Evolutionary conservation across 2,888 invertebrate genomes (phyloP), one percentile per base, ranked within the genome.

Genomic region (Periphyllus acericola): DNA sequence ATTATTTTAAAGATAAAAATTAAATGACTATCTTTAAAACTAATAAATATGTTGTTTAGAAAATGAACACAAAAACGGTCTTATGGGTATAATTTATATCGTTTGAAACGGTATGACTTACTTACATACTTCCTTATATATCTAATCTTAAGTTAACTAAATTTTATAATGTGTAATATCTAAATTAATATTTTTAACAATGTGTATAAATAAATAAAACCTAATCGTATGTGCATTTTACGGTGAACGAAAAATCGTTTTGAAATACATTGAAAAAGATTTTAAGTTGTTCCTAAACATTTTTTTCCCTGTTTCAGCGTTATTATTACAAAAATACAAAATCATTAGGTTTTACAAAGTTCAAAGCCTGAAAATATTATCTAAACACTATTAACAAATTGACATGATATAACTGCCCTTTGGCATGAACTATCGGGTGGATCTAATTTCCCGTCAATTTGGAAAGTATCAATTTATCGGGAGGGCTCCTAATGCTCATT

Each of bases 401-500:
- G 83, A 76, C 46, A 76, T 66, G 84, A 83, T 66, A 66, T 83
- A 66, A 75, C 83, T 75, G 60, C 79, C 36, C 55, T 60, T 80
- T 72, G 80, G 29, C 86, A 60, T 40, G 71, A 60, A 79, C 34
- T 79, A 79, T 55, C 66, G 52, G 55, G 21, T n/a, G 46, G 55
- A 55, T 60, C 80, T 87, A 87, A 87, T 80, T 74, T 74, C 60
- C 60, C 55, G 79, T 86, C 86, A 79, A 85, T 85, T 85, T 71
- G 85, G 85, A 79, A 85, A 85, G 79, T 80, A 86, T 86, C 86
- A 80, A 80, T 80, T 87, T 87, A 80, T 87, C 46, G 60, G 60
- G 32, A 72, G 71, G 80, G 60, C 34, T 85, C 52, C 32, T 87
- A 87, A 80, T 74, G 40, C 72, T 78, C 80, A 74, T 87, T 72